Evolutionary conservation across 1,140 invertebrate genomes (phyloP), one percentile per base, ranked within the genome.

Genomic region (Octopus bimaculoides): DNA sequence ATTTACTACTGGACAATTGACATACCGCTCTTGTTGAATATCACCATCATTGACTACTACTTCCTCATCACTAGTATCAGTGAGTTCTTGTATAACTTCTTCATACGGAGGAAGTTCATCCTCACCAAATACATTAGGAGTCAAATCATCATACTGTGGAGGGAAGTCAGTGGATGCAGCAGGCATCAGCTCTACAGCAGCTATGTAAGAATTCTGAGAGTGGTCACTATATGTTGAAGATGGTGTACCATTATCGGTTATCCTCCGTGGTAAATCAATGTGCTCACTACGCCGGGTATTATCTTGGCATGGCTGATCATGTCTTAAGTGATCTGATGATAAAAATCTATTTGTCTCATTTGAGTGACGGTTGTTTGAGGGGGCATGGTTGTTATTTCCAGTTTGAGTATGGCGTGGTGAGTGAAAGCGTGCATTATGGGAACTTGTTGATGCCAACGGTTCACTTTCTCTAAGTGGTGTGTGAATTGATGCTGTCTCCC

Each of bases 111-210:
- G 74, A 14, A 75, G 52, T 17, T 75, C 74, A 17, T 75, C 74
- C 52, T 75, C 74, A 14, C 74, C 74, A 17, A 75, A 75, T 5
- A 75, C 52, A 52, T 75, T 53, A 17, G 74, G 74, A 53, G 74
- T 75, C 41, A 75, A 75, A 75, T 75, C 74, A 8, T 75, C 74
- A 52, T 75, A 75, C 52, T 75, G 74, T 41, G 74, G 74, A 52
- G 74, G 74, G 41, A 75, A 41, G 17, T 75, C 74, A 8, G 52
- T 20, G 20, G 74, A 26, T 7, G 74, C 74, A 52, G 74, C 74
- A 7, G 74, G 74, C 74, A 75, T 75, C 8, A 75, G 41, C 41
- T 75, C 74, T 10, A 75, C 74, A 52, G 74, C 74, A 41, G 74
- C 74, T 52, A 75, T 14, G 52, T 75, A 75, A 20, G 74, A 75